These are phyloP conservation scores for Chlamydotis undulata DNA, from an alignment of 2,113 vertebrate genomes.

Conservation along the genomic window DNA sequence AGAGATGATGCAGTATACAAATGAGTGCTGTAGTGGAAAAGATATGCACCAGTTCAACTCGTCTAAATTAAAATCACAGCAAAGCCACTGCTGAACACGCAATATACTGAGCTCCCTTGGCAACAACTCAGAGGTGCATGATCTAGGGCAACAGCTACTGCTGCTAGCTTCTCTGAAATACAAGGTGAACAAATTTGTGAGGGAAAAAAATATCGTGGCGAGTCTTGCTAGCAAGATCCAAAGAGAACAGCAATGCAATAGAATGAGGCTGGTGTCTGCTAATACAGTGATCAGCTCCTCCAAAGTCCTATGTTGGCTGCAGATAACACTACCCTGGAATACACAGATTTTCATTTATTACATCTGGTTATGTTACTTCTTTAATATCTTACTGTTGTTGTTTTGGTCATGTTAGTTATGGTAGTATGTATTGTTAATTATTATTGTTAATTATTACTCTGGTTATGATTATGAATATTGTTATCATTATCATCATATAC, in stretches of 20 bases:
- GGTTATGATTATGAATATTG: neutral
- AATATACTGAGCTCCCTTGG: neutral
- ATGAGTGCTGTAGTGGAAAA: neutral
- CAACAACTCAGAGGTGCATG: neutral
- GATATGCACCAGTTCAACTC: fast-evolving
- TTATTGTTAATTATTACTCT: neutral
- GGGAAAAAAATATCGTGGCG: neutral
- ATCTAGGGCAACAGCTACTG: neutral
- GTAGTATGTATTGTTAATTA: neutral
- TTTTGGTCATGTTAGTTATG: neutral
- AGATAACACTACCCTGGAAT: neutral
- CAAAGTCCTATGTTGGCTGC: neutral
- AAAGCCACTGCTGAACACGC: neutral
- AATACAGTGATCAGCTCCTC: neutral
- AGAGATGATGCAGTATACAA: neutral
- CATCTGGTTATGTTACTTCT: neutral
- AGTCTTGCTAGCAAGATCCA: neutral
- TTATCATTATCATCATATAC: neutral
- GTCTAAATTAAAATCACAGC: neutral
- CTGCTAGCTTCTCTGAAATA: neutral
- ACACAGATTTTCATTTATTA: neutral
- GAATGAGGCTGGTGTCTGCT: neutral
- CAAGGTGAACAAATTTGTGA: neutral
- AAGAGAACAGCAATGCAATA: neutral
- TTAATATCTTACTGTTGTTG: neutral